Percentiles rank a stretch among this genome's conserved stretches.
These are phyloP conservation scores for Lampris megalopsis DNA, from an alignment of 2,113 vertebrate genomes.

Conservation along the genomic window DNA sequence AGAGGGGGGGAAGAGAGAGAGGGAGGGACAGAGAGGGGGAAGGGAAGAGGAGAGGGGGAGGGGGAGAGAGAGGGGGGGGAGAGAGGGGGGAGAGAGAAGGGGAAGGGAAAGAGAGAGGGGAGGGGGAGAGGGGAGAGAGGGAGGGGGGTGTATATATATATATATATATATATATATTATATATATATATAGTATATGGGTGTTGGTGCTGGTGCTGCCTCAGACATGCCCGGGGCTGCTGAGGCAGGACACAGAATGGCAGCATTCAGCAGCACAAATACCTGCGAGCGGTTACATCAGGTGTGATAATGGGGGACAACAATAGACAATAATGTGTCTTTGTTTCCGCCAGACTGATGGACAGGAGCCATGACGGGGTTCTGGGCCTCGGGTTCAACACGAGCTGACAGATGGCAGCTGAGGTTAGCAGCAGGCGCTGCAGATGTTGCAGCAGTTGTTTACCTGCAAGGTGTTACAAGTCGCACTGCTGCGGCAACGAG, in stretches of 20 bases:
- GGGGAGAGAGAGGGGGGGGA: too few species aligned
- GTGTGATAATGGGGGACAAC: conserved; percentile 79
- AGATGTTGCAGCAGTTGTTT: background rate
- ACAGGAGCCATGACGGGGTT: conserved; percentile 29
- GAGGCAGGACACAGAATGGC: conserved; percentile 66
- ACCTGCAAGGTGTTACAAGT: too few species aligned
- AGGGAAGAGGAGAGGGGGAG: too few species aligned
- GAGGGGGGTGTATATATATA: conserved; percentile 26
- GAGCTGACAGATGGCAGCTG: background rate
- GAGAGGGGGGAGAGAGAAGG: too few species aligned
- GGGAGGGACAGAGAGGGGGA: too few species aligned
- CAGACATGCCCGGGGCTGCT: conserved; percentile 74
- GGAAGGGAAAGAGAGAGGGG: conserved; percentile 3
- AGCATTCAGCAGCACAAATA: conserved; percentile 73
- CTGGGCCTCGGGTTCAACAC: background rate
- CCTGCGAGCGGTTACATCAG: conserved; percentile 80
- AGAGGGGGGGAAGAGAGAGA: too few species aligned
- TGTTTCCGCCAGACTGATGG: conserved; percentile 70
- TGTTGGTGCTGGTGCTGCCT: conserved; percentile 67
- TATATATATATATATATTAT: conserved; percentile 20
- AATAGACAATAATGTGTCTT: conserved; percentile 84
- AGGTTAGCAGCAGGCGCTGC: background rate
- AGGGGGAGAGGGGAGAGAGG: background rate
- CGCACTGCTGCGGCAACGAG: too few species aligned
- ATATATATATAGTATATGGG: conserved; percentile 33